Evolutionary conservation across 2,113 vertebrate species (phyloP).

Genomic region (Corydoras maculifer): DNA sequence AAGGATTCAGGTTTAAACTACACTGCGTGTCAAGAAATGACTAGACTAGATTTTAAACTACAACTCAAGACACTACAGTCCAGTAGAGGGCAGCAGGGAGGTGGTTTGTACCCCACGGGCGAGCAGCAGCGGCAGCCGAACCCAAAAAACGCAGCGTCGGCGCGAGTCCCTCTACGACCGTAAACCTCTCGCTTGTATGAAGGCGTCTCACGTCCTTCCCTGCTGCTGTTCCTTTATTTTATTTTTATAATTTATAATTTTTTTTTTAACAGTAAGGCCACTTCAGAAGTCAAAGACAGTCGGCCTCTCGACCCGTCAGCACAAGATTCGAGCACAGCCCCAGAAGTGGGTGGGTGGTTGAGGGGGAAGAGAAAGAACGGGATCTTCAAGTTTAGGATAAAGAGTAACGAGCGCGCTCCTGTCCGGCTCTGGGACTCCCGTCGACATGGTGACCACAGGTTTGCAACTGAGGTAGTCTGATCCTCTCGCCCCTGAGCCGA

Average conservation of each 20-base stretch:
- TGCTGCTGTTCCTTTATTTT: constrained; percentile 23
- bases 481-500: constrained; percentile 56
- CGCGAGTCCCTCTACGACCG: constrained; percentile 47
- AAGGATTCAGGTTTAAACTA: not conserved
- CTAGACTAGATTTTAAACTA: constrained; percentile 58
- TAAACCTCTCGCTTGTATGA: constrained; percentile 65
- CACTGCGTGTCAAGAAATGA: not conserved
- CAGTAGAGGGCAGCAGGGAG: constrained; percentile 47
- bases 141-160: no score
- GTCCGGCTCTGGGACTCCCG: constrained; percentile 64
- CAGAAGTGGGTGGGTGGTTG: not conserved
- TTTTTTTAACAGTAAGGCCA: constrained; percentile 82
- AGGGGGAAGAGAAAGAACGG: constrained; percentile 24
- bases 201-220: constrained; percentile 55
- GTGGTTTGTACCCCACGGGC: constrained; percentile 52
- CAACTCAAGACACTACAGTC: constrained; percentile 66
- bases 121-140: constrained; percentile 55
- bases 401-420: constrained; percentile 55
- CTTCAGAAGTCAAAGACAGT: constrained; percentile 82
- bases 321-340: constrained; percentile 56
- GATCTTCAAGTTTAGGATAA: constrained; percentile 72
- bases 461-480: constrained; percentile 83
- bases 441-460: constrained; percentile 81
- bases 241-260: constrained; percentile 26
- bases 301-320: constrained; percentile 65